phyloP scores from a whole-genome alignment of 2,113 vertebrate species.

The Microcebus lehilahytsara region DNA sequence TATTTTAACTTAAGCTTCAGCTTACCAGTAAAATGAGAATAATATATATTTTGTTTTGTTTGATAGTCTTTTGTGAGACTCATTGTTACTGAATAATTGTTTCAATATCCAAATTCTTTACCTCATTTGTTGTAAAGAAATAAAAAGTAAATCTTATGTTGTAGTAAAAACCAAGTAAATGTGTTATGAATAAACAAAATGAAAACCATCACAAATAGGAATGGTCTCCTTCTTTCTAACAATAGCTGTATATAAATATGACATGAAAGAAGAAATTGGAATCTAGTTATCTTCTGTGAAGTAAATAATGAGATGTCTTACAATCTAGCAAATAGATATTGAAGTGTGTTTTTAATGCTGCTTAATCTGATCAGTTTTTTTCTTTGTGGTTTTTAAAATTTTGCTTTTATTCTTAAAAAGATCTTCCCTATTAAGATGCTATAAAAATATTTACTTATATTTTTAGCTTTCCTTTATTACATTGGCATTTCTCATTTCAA shows the following conservation, averaged over 20 bases:
- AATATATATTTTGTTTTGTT: background rate
- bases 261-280: background rate
- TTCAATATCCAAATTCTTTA: background rate
- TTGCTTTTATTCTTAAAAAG: background rate
- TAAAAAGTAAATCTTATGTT: background rate
- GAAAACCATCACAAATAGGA: background rate
- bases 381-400: background rate
- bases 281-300: background rate
- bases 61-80: background rate
- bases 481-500: background rate
- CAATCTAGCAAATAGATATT: background rate
- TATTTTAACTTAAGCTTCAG: background rate
- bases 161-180: background rate
- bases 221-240: background rate
- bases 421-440: background rate
- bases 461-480: background rate
- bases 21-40: background rate
- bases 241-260: background rate
- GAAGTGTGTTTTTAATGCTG: background rate
- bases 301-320: background rate
- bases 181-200: background rate
- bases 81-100: background rate
- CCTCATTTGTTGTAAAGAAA: background rate
- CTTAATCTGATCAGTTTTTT: background rate
- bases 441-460: background rate